Evolutionary conservation across 2,113 vertebrate species (phyloP), one percentile per base, ranked within the genome.

Genomic region (Cinclus mexicanus): DNA sequence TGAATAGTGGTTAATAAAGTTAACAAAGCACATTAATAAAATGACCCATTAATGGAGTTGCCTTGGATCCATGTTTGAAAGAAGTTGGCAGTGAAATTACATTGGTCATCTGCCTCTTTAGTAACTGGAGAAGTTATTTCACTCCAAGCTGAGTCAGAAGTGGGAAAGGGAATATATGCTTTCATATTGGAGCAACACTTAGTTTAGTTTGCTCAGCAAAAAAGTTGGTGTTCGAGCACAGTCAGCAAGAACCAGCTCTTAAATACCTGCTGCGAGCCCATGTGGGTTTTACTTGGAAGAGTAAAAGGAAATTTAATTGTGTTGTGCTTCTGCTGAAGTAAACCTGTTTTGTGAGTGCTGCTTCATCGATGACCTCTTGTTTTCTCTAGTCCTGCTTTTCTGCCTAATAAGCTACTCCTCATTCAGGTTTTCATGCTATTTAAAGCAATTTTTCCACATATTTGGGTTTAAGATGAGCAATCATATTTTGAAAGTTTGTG

Each of bases 131-230:
- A 93, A 80, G 52, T 29, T 19, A 72, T 75, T 94, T 87, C 60
- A 15, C 37, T 79, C 44, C 8, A 28, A 84, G 57, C 91, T 94
- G 74, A 94, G 49, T 94, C 81, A 86, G 89, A 77, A 77, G n/a
- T 39, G 19, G n/a, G 55, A 35, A 89, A 76, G 24, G 28, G 35
- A 93, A 84, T 77, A 84, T 39, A 8, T 25, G 24, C 35, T 77
- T 72, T 57, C 83, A 70, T 77, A 87, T 28, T 91, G 92, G 33
- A 94, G 53, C 49, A 87, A 82, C 28, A 57, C 59, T 85, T 81
- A 60, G 56, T 89, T 94, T 72, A 23, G 65, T 95, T 87, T 95
- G 57, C 74, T 94, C 70, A 91, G 84, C 50, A 90, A 91, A 94
- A 56, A 67, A 91, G 44, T 69, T 91, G 41, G 9, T 87, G 31